phyloP scores from a whole-genome alignment of 2,797 vertebrate genomes.

The Crocodylus rhombifer region DNA sequence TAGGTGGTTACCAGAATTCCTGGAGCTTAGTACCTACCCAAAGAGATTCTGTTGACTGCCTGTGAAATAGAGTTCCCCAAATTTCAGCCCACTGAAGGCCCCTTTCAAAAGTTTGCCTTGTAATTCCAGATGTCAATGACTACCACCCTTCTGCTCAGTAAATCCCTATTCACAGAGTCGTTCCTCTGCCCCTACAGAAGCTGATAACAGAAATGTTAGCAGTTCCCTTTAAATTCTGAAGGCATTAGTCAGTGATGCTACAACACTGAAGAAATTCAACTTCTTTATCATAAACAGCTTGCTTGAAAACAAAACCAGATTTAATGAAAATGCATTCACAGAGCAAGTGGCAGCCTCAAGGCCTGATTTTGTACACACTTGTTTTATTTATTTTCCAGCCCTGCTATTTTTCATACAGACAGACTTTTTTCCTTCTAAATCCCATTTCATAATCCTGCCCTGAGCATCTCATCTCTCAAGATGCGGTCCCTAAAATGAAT shows the following conservation, averaged over 20 bases:
- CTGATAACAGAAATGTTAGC: accelerated
- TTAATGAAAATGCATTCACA: slow-evolving; percentile 33
- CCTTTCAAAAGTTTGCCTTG: neutral
- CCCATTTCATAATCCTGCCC: neutral
- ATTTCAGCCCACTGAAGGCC: neutral
- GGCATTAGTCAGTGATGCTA: neutral
- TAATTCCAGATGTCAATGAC: neutral
- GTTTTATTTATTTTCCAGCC: slow-evolving; percentile 27
- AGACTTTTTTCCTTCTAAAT: neutral
- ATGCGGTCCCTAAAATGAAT: neutral
- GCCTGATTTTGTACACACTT: neutral
- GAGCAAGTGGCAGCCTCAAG: slow-evolving; percentile 1
- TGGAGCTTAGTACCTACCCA: neutral
- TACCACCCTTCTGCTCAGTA: neutral
- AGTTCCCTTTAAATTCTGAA: neutral
- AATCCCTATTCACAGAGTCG: neutral
- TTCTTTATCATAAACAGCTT: neutral
- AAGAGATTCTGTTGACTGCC: neutral
- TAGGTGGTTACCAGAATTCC: neutral
- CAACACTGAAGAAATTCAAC: neutral
- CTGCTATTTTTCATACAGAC: neutral
- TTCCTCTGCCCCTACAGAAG: neutral
- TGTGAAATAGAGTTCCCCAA: neutral
- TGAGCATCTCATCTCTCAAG: slow-evolving; percentile 13
- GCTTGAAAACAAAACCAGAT: neutral